These are phyloP conservation scores for Ennomos quercinarius DNA, from an alignment of 2,888 invertebrate genomes.

Conservation along the genomic window DNA sequence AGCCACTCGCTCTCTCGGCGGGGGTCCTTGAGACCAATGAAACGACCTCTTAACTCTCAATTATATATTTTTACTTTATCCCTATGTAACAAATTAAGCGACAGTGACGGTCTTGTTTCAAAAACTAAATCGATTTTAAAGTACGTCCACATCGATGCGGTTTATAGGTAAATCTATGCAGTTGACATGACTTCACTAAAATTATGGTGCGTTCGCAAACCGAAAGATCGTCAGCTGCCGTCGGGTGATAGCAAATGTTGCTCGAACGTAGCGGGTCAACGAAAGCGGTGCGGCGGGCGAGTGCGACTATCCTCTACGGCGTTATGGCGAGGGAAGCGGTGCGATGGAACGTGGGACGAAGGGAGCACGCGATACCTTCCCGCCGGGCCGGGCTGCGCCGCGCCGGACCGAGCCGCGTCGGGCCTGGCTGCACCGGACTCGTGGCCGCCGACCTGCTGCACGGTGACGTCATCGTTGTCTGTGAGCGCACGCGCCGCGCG, in stretches of 20 bases:
- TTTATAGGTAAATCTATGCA: neutral
- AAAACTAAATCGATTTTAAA: neutral
- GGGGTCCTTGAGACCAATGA: constrained; percentile 47
- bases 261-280: neutral
- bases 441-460: constrained; percentile 57
- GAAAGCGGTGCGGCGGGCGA: constrained; percentile 26
- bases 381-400: constrained; percentile 35
- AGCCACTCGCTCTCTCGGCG: constrained; percentile 20
- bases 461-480: constrained; percentile 59
- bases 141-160: constrained; percentile 19
- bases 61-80: constrained; percentile 31
- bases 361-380: constrained; percentile 57
- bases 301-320: constrained; percentile 60
- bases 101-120: neutral
- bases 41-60: constrained; percentile 42
- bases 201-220: no score
- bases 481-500: constrained; percentile 39
- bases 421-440: constrained; percentile 51
- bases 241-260: constrained; percentile 4
- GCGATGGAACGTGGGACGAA: constrained; percentile 50
- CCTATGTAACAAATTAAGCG: constrained; percentile 6
- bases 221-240: constrained; percentile 9
- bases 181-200: no score
- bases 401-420: constrained; percentile 26
- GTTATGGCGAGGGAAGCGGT: constrained; percentile 55